Evolutionary conservation across 2,888 invertebrate species (phyloP).

Genomic region (Paralinhomoeus sp.): DNA sequence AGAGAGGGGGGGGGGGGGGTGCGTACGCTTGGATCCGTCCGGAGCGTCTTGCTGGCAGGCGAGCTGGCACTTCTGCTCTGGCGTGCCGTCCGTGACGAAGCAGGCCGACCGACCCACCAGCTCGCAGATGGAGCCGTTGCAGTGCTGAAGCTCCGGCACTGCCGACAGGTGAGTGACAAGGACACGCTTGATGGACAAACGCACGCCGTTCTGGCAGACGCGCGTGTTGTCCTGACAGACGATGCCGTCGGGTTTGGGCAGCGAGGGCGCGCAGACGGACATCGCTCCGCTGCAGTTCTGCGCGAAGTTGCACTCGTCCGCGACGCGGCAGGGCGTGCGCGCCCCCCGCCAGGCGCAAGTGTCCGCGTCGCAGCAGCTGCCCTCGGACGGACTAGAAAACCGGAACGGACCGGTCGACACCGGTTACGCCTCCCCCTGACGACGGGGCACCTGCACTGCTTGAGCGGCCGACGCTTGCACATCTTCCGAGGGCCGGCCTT

Average conservation of each 20-base stretch:
- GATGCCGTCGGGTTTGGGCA: constrained; percentile 64
- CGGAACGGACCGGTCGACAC: too few relatives aligned
- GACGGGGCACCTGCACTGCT: constrained; percentile 41
- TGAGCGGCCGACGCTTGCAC: background rate
- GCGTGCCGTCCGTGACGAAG: constrained; percentile 50
- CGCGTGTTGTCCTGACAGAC: constrained; percentile 81
- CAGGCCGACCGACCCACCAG: constrained; percentile 83
- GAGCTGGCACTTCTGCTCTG: constrained; percentile 60
- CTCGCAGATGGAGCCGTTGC: constrained; percentile 78
- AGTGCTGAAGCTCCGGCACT: constrained; percentile 36
- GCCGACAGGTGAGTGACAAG: too few relatives aligned
- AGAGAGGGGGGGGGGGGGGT: too few relatives aligned
- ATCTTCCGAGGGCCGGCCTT: constrained; percentile 9
- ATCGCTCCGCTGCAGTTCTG: constrained; percentile 46
- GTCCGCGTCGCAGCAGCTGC: constrained; percentile 67
- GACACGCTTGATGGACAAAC: constrained; percentile 22
- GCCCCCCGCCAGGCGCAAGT: constrained; percentile 50
- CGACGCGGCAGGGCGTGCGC: constrained; percentile 59
- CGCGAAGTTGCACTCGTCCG: constrained; percentile 74
- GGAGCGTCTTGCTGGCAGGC: too few relatives aligned
- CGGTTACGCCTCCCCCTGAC: too few relatives aligned
- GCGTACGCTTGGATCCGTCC: too few relatives aligned
- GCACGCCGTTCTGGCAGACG: constrained; percentile 83
- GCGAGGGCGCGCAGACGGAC: constrained; percentile 64
- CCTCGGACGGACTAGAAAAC: constrained; percentile 63